These are phyloP conservation scores for Papilio machaon DNA, from an alignment of 1,140 invertebrate genomes.

Conservation along the genomic window DNA sequence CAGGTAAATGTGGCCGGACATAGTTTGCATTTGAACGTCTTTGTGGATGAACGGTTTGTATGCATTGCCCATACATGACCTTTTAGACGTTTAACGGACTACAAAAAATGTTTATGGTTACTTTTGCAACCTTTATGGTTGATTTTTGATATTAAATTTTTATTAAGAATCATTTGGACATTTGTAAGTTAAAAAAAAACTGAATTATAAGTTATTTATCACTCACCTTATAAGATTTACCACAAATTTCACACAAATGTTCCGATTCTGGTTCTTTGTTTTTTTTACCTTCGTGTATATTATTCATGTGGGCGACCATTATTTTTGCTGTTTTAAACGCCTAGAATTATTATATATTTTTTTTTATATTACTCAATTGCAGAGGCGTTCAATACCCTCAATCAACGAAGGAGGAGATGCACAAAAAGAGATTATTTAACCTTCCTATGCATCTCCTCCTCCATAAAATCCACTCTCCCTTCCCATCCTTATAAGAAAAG, in stretches of 20 bases:
- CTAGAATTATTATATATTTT: constrained; percentile 46
- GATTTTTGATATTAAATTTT: too few species aligned
- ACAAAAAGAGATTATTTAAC: too few species aligned
- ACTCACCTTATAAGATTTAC: constrained; percentile 73
- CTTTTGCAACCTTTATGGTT: neutral
- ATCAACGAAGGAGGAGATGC: too few species aligned
- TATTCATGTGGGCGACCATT: constrained; percentile 73
- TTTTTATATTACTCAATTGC: neutral
- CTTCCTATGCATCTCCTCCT: too few species aligned
- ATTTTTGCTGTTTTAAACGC: constrained; percentile 76
- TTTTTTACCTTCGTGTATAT: constrained; percentile 68
- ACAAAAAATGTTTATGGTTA: constrained; percentile 14
- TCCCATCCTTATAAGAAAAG: too few species aligned
- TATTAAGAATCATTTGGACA: too few species aligned
- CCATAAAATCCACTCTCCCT: too few species aligned
- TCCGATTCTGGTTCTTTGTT: constrained; percentile 63
- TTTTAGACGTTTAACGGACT: constrained; percentile 71
- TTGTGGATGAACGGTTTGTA: constrained; percentile 61
- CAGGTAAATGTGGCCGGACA: constrained; percentile 73
- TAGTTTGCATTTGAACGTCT: constrained; percentile 65
- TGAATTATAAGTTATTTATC: too few species aligned
- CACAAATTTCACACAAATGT: constrained; percentile 73
- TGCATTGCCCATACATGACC: constrained; percentile 76
- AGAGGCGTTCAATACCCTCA: too few species aligned
- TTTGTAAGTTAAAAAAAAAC: too few species aligned